Evolutionary conservation across 2,797 vertebrate genomes (phyloP).

Genomic region (Chaunax sp.): DNA sequence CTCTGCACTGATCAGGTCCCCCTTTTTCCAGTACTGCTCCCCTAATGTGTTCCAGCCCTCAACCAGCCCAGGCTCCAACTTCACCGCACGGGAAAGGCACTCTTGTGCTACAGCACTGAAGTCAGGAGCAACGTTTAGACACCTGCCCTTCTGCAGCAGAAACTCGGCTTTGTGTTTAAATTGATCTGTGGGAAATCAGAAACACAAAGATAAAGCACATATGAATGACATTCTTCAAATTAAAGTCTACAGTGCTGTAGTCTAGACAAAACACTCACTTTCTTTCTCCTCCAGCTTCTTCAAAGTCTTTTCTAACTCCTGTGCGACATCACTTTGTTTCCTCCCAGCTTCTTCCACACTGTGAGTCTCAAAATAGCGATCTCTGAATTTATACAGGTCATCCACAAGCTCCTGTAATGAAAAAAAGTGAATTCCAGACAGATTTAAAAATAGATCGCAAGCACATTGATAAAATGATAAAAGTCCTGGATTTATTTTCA

Average conservation of each 20-base stretch:
- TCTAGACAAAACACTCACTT: conserved; percentile 65
- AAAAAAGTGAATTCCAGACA: not conserved
- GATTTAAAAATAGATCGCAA: conserved; percentile 16
- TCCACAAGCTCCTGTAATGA: conserved; percentile 87
- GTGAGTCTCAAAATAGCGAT: conserved; percentile 90
- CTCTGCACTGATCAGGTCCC: conserved; percentile 87
- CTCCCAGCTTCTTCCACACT: conserved; percentile 85
- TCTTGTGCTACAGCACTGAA: conserved; percentile 87
- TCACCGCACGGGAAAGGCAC: conserved; percentile 89
- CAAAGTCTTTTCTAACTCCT: conserved; percentile 84
- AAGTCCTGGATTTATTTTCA: no score
- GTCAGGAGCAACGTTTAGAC: conserved; percentile 85
- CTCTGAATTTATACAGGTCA: conserved; percentile 88
- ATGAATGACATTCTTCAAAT: not conserved
- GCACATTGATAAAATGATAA: not conserved
- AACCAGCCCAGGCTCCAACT: conserved; percentile 89
- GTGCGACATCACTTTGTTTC: conserved; percentile 85
- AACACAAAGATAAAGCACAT: not conserved
- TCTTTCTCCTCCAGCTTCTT: conserved; percentile 85
- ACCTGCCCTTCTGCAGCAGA: conserved; percentile 88
- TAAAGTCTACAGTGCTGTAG: not conserved
- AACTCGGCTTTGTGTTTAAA: conserved; percentile 84
- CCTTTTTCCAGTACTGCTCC: conserved; percentile 95
- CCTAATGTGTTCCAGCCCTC: conserved; percentile 94
- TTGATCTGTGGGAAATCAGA: conserved; percentile 67